A percentile compares a stretch with the other conserved stretches of the same genome.
Evolutionary conservation across 2,797 vertebrate species (phyloP).

Genomic region (Pseudopleuronectes americanus): DNA sequence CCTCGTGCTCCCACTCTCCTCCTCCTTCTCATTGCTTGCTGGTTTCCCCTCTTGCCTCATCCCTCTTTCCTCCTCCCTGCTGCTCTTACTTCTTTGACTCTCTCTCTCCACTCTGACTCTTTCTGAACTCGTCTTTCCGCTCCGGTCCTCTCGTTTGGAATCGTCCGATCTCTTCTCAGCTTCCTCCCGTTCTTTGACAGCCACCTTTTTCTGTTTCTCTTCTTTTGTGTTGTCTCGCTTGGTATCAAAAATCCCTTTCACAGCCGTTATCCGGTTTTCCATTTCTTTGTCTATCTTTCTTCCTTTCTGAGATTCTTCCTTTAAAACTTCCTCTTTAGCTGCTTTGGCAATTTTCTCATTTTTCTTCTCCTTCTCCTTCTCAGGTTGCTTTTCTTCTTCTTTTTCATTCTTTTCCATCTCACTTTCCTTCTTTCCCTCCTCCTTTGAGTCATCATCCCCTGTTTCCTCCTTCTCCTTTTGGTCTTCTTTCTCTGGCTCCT

Average conservation of each 20-base stretch:
- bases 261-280: conserved; percentile 44
- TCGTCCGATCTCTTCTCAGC: neutral
- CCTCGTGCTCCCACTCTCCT: neutral
- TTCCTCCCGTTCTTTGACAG: conserved; percentile 18
- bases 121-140: neutral
- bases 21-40: conserved; percentile 12
- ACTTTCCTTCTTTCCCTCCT: conserved; percentile 14
- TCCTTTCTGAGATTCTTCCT: conserved; percentile 46
- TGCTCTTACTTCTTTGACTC: conserved; percentile 25
- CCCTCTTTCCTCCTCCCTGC: conserved; percentile 21
- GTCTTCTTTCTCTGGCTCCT: neutral
- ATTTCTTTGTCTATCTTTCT: conserved; percentile 61
- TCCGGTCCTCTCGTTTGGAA: neutral
- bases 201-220: conserved; percentile 26
- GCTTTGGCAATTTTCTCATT: conserved; percentile 9
- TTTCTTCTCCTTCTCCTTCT: conserved; percentile 28
- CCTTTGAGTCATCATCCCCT: neutral
- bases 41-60: conserved; percentile 6
- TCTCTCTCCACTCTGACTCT: neutral
- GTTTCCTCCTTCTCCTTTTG: conserved; percentile 6
- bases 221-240: conserved; percentile 18
- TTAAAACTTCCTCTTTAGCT: conserved; percentile 17
- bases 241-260: conserved; percentile 36
- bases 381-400: conserved; percentile 6
- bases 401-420: conserved; percentile 22